These are phyloP conservation scores for Labeo rohita DNA, from an alignment of 2,113 vertebrate genomes.

Conservation along the genomic window DNA sequence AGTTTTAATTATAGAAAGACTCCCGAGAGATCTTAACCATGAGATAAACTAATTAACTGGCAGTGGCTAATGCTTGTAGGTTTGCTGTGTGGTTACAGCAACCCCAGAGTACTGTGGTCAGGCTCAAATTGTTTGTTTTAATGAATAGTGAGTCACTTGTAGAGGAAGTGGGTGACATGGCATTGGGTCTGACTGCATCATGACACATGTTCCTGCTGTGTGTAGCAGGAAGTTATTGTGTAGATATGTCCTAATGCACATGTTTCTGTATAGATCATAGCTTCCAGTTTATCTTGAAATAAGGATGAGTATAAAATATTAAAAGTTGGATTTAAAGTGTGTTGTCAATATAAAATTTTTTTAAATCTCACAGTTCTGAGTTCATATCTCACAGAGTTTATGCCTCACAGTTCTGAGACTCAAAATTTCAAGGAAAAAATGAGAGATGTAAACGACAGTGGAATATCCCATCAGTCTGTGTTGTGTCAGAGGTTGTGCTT, in stretches of 20 bases:
- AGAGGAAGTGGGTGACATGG: slow-evolving; percentile 25
- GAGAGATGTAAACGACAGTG: neutral
- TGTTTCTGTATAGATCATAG: neutral
- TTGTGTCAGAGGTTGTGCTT: slow-evolving; percentile 22
- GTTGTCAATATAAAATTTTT: neutral
- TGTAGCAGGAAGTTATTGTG: neutral
- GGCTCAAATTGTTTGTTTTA: slow-evolving; percentile 69
- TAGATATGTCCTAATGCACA: neutral
- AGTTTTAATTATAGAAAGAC: slow-evolving; percentile 42
- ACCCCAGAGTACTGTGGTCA: slow-evolving; percentile 60
- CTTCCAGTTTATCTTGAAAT: neutral
- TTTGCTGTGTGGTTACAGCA: slow-evolving; percentile 49
- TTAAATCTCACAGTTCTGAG: neutral
- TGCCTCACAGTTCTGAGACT: neutral
- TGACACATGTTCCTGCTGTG: slow-evolving; percentile 51
- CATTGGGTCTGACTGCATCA: slow-evolving; percentile 37
- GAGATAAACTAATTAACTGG: slow-evolving; percentile 58
- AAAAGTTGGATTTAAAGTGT: neutral
- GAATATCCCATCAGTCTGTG: slow-evolving; percentile 1
- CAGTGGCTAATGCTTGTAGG: slow-evolving; percentile 62
- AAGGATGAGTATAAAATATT: neutral
- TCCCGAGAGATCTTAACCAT: slow-evolving; percentile 50
- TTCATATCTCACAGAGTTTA: neutral
- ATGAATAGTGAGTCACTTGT: slow-evolving; percentile 69
- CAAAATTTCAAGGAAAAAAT: too few relatives aligned